Percentiles rank a stretch among this genome's conserved stretches.
phyloP scores from a whole-genome alignment of 2,113 vertebrate species.

The Pongo pygmaeus region DNA sequence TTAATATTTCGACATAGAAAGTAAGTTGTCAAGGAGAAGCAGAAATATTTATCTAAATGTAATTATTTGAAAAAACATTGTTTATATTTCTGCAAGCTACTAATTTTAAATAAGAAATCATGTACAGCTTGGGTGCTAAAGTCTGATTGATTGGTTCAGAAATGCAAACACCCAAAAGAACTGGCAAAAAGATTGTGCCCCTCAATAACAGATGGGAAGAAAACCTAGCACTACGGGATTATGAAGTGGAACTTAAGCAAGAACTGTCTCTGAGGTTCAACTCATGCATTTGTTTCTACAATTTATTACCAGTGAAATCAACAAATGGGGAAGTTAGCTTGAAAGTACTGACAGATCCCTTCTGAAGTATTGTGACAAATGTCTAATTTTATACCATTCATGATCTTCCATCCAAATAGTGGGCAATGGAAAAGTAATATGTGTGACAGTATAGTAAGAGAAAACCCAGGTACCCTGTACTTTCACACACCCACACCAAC shows the following conservation, averaged over 20 bases:
- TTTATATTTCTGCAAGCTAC: conserved; percentile 15
- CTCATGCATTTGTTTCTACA: background rate
- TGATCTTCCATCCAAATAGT: background rate
- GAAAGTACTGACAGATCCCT: background rate
- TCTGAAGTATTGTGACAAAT: background rate
- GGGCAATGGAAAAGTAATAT: background rate
- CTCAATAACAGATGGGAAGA: background rate
- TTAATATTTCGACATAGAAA: background rate
- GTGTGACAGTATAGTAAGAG: background rate
- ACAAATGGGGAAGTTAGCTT: background rate
- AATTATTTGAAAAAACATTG: background rate
- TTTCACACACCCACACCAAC: background rate
- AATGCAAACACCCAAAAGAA: background rate
- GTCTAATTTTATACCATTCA: background rate
- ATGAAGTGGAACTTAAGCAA: background rate
- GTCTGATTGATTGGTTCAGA: background rate
- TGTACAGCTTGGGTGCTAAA: background rate
- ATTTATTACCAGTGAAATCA: background rate
- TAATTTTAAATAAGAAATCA: background rate
- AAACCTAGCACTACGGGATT: background rate
- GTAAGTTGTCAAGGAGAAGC: background rate
- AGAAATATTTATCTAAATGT: background rate
- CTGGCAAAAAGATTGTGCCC: background rate
- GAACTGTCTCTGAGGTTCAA: background rate
- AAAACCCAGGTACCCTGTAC: background rate